A percentile compares a stretch with the other conserved stretches of the same genome.
Conservation (phyloP, 2,113 vertebrate genomes). For the Sardina pilchardus region DNA sequence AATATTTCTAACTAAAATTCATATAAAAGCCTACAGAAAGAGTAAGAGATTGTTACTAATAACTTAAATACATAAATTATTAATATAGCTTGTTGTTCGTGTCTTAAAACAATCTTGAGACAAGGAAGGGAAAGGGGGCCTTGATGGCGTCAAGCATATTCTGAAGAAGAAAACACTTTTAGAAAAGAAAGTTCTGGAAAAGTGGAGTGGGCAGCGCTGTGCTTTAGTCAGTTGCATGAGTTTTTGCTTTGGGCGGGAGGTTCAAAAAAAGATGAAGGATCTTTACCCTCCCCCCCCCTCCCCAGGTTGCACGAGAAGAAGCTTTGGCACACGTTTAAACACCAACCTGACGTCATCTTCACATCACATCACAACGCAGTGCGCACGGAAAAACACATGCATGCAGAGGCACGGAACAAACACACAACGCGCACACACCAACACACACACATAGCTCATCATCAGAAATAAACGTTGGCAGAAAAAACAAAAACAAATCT, state of each 20-base stretch:
- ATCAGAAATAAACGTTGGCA: not conserved
- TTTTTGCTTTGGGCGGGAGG: conserved; percentile 36
- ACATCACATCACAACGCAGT: conserved; percentile 45
- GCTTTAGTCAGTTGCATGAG: conserved; percentile 51
- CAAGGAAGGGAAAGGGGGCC: not conserved
- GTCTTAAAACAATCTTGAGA: not conserved
- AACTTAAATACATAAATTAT: conserved; percentile 80
- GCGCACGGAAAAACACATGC: conserved; percentile 49
- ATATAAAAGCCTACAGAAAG: conserved; percentile 65
- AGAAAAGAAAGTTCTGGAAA: not conserved
- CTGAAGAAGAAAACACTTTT: not conserved
- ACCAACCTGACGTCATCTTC: conserved; percentile 50
- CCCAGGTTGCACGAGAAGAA: conserved; percentile 56
- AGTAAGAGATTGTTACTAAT: conserved; percentile 67
- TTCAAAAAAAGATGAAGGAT: not conserved
- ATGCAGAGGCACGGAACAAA: conserved; percentile 52
- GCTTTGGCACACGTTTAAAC: conserved; percentile 66
- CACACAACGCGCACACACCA: not conserved
- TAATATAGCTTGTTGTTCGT: conserved; percentile 20
- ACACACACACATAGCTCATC: not conserved
- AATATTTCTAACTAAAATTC: conserved; percentile 58
- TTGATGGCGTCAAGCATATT: not conserved
- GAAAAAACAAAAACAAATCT: not conserved
- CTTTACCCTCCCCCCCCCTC: conserved; percentile 24
- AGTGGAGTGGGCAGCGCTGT: conserved; percentile 36